Conservation (phyloP, 37 sponge, comb jelly and placozoan species). For the Haliclona indistincta region DNA sequence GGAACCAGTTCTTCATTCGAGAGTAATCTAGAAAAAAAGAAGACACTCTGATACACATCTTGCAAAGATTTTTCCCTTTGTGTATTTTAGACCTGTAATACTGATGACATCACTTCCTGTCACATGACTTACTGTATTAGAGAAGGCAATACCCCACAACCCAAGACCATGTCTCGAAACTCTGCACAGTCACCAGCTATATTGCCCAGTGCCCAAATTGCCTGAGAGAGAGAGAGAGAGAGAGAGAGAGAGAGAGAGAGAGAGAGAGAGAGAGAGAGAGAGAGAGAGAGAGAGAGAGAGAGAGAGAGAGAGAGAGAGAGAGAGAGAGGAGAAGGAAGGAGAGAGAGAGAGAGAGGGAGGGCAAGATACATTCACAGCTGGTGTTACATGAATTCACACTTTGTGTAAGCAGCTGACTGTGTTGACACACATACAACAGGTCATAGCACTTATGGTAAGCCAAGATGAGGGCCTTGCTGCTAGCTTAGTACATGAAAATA, state of each 20-base stretch:
- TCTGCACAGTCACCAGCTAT: constrained; percentile 77
- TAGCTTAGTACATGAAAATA: neutral
- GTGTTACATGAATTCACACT: no score
- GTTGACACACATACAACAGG: no score
- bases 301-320: no score
- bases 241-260: neutral
- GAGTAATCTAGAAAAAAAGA: constrained; percentile 17
- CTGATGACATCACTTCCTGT: neutral
- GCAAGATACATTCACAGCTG: no score
- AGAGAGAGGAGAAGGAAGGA: no score
- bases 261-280: neutral
- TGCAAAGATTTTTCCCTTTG: no score
- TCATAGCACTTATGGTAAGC: no score
- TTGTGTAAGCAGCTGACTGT: no score
- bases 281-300: no score
- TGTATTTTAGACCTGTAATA: neutral
- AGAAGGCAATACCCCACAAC: constrained; percentile 47
- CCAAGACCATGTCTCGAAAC: constrained; percentile 63
- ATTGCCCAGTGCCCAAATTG: constrained; percentile 85
- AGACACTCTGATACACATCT: neutral
- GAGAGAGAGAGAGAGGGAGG: no score
- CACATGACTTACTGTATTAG: constrained; percentile 24
- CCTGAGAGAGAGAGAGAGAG: constrained; percentile 26
- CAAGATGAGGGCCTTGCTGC: constrained; percentile 21
- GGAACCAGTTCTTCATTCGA: neutral